Evolutionary conservation across 2,888 invertebrate species (phyloP).

Genomic region (Podabrus alpinus): DNA sequence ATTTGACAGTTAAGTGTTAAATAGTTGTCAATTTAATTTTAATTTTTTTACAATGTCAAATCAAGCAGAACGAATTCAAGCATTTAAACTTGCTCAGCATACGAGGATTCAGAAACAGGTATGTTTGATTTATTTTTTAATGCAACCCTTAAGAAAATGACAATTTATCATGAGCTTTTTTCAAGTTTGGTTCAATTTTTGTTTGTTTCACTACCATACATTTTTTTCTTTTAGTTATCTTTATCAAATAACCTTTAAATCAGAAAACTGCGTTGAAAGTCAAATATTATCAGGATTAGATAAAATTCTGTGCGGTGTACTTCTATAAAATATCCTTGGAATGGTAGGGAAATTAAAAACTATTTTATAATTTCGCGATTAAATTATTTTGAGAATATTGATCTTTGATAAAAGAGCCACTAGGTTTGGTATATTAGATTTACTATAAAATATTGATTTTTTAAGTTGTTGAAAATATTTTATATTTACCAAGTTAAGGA

Average conservation of each 20-base stretch:
- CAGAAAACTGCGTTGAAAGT: background rate
- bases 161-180: background rate
- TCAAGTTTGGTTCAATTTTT: background rate
- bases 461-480: no score
- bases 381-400: background rate
- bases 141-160: background rate
- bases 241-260: background rate
- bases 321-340: background rate
- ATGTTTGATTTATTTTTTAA: constrained; percentile 21
- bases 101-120: constrained; percentile 46
- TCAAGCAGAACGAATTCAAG: constrained; percentile 35
- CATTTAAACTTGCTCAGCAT: constrained; percentile 41
- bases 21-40: constrained; percentile 10
- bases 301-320: background rate
- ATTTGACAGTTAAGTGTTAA: constrained; percentile 20
- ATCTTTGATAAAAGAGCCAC: background rate
- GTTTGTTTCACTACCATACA: background rate
- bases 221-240: background rate
- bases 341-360: background rate
- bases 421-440: no score
- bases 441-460: no score
- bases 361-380: background rate
- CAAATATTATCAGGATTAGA: background rate
- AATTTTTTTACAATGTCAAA: constrained; percentile 25
- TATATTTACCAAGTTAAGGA: no score